Conservation (phyloP, 2,797 vertebrate genomes). For the Manis javanica region DNA sequence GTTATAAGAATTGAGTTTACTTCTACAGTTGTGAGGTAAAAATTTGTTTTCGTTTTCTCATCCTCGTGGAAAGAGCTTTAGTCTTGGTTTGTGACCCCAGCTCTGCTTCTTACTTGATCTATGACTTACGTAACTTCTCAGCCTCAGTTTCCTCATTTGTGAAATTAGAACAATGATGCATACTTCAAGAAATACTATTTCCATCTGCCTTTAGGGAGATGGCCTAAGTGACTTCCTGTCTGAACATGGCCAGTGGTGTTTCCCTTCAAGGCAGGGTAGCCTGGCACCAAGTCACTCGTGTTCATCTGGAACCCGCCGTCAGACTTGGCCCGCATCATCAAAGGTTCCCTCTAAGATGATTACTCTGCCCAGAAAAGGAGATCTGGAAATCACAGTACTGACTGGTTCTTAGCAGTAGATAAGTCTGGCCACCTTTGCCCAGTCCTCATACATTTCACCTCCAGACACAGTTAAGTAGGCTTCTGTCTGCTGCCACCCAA, state of each 20-base stretch:
- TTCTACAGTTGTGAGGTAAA: background rate
- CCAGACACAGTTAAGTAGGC: background rate
- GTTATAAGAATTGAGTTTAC: background rate
- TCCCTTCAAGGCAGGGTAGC: background rate
- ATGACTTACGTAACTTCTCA: background rate
- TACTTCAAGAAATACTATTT: background rate
- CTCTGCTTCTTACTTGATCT: background rate
- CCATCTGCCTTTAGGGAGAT: background rate
- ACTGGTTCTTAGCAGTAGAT: background rate
- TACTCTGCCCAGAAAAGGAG: background rate
- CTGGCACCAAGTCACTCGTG: background rate
- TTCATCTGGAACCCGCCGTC: background rate
- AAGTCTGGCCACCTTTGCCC: background rate
- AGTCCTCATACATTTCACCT: background rate
- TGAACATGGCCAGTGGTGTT: background rate
- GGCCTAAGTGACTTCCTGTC: background rate
- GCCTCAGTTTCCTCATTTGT: background rate
- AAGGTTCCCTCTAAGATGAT: background rate
- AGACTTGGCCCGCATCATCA: background rate
- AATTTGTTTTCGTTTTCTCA: background rate
- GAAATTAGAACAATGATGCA: background rate
- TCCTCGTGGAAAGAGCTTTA: background rate
- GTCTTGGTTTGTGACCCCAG: background rate
- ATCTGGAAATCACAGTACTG: background rate
- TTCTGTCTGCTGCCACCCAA: background rate